Conservation (phyloP, 2,888 invertebrate species). For the Mythimna ferrago region DNA sequence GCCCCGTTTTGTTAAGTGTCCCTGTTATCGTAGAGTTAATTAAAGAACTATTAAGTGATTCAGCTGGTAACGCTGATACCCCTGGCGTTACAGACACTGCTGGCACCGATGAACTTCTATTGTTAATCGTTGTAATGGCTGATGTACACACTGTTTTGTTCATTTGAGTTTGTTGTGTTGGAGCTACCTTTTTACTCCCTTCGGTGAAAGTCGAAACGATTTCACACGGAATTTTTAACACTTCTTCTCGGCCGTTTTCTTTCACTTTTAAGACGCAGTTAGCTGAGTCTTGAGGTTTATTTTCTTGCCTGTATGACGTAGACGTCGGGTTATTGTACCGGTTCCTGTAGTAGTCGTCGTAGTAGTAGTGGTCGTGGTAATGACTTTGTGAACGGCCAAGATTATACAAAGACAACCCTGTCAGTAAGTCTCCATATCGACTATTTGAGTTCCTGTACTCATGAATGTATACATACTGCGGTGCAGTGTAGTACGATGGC, state of each 20-base stretch:
- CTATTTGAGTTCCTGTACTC: conserved; percentile 84
- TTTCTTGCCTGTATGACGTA: conserved; percentile 35
- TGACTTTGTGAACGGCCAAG: conserved; percentile 82
- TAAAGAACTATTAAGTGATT: conserved; percentile 12
- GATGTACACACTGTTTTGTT: conserved; percentile 78
- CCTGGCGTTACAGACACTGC: conserved; percentile 6
- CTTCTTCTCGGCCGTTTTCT: conserved; percentile 75
- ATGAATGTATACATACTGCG: conserved; percentile 82
- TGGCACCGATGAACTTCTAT: conserved; percentile 43
- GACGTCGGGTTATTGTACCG: conserved; percentile 71
- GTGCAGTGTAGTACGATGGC: conserved; percentile 72
- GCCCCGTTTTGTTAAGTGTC: not conserved
- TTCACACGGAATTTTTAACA: conserved; percentile 84
- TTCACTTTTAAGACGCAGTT: conserved; percentile 79
- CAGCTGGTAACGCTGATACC: conserved; percentile 17
- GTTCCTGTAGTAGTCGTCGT: conserved; percentile 83
- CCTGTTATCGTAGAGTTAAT: conserved; percentile 30
- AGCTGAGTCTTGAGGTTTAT: conserved; percentile 66
- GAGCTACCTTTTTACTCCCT: conserved; percentile 71
- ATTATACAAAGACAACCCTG: conserved; percentile 84
- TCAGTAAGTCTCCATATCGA: conserved; percentile 82
- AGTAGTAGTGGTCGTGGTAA: conserved; percentile 80
- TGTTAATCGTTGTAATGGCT: conserved; percentile 71
- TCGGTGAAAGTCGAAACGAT: conserved; percentile 86
- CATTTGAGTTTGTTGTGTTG: conserved; percentile 61